Evolutionary conservation across 2,113 vertebrate species (phyloP).

Genomic region (Phylloscopus trochilus): DNA sequence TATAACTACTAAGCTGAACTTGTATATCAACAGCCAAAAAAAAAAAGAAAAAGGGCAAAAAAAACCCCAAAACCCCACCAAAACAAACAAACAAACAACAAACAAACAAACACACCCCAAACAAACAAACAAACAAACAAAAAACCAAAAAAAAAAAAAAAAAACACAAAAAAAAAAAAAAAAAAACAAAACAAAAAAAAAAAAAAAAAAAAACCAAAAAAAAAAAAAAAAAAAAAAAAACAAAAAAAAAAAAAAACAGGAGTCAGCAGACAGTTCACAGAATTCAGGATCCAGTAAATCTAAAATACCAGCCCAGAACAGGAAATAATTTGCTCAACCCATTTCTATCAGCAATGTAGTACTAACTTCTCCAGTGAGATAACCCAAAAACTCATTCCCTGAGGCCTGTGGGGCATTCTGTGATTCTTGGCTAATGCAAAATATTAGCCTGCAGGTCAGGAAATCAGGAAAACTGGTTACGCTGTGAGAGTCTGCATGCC

Average conservation of each 20-base stretch:
- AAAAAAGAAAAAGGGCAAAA: too few relatives aligned
- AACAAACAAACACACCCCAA: too few relatives aligned
- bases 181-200: too few relatives aligned
- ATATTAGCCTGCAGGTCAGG: background rate
- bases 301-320: background rate
- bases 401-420: background rate
- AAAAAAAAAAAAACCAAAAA: too few relatives aligned
- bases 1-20: background rate
- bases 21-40: background rate
- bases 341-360: background rate
- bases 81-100: too few relatives aligned
- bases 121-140: too few relatives aligned
- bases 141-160: too few relatives aligned
- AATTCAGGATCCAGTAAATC: background rate
- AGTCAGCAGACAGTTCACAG: background rate
- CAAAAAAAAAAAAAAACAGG: background rate
- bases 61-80: too few relatives aligned
- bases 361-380: background rate
- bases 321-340: background rate
- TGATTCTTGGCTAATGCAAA: background rate
- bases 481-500: background rate
- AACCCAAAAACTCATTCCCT: background rate
- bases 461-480: background rate
- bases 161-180: too few relatives aligned
- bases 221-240: too few relatives aligned